Evolutionary conservation across 2,113 vertebrate genomes (phyloP).

Genomic region (Protobothrops mucrosquamatus): DNA sequence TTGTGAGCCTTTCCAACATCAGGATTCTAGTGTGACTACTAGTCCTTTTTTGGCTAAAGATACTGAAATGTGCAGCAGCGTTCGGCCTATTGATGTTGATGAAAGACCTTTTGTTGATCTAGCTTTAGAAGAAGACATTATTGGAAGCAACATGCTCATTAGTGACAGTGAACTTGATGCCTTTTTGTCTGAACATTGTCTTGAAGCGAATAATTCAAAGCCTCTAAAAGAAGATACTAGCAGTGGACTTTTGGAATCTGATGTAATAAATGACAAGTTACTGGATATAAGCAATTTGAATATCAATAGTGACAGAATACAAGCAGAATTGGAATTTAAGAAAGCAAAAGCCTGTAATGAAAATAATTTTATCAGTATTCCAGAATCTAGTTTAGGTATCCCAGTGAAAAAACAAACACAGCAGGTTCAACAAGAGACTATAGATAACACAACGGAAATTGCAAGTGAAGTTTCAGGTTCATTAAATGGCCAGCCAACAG

Average conservation of each 20-base stretch:
- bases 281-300: conserved; percentile 17
- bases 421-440: conserved; percentile 15
- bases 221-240: conserved; percentile 45
- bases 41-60: conserved; percentile 26
- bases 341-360: not conserved
- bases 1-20: conserved; percentile 38
- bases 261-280: conserved; percentile 24
- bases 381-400: conserved; percentile 33
- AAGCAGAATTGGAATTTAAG: conserved; percentile 43
- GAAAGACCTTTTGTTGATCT: conserved; percentile 57
- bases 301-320: not conserved
- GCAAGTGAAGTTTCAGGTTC: conserved; percentile 35
- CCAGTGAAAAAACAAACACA: conserved; percentile 41
- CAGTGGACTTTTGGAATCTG: conserved; percentile 39
- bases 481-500: conserved; percentile 52
- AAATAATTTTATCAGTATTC: conserved; percentile 25
- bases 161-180: conserved; percentile 92
- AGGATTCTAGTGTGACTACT: conserved; percentile 1
- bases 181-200: conserved; percentile 79
- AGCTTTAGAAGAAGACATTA: conserved; percentile 70
- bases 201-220: conserved; percentile 41
- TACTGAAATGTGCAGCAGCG: conserved; percentile 23
- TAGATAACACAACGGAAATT: conserved; percentile 26
- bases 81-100: conserved; percentile 23
- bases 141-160: conserved; percentile 72